Evolutionary conservation across 2,113 vertebrate species (phyloP), one percentile per base, ranked within the genome.

Genomic region (Ifrita kowaldi): DNA sequence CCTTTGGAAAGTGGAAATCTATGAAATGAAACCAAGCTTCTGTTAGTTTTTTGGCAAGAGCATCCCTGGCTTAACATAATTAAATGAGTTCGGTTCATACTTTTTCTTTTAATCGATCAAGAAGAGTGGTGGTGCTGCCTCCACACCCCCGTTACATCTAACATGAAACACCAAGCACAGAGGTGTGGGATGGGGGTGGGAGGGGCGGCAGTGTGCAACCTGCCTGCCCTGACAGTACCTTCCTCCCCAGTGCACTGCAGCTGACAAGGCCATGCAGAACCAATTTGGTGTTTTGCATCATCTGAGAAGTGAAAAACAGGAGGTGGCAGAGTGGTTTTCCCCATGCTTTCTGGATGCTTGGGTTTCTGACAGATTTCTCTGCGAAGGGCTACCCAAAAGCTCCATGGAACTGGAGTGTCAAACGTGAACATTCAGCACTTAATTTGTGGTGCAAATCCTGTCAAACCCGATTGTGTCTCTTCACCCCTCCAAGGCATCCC

Each of bases 371-470:
- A 95, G 74, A 60, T 94, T 96, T 63, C 89, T 91, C 86, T 70
- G 49, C 1, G 1, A 87, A 79, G 81, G 71, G 41, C 73, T 97
- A 91, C 89, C 89, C 89, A 42, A 97, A 95, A 97, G 63, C 92
- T 95, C 77, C 47, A 15, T 4, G 41, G 79, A 95, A 50, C 89
- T 69, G 52, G 79, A 89, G 84, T 95, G 94, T 96, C 92, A 96
- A 96, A 93, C 3, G 62, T 79, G 90, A 96, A 88, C 80, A 52
- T 84, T 95, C 82, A 95, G 82, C 82, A 79, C 93, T 91, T 95
- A 94, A 96, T 97, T 95, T 95, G 81, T 55, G 69, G 93, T 88
- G 84, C 84, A 96, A 96, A 97, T 65, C 35, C 87, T 95, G 94
- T 90, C 94, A 97, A 94, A 87, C 26, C 30, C 35, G 0, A 96